phyloP scores from a whole-genome alignment of 2,888 invertebrate species.

The Euclidia mi region DNA sequence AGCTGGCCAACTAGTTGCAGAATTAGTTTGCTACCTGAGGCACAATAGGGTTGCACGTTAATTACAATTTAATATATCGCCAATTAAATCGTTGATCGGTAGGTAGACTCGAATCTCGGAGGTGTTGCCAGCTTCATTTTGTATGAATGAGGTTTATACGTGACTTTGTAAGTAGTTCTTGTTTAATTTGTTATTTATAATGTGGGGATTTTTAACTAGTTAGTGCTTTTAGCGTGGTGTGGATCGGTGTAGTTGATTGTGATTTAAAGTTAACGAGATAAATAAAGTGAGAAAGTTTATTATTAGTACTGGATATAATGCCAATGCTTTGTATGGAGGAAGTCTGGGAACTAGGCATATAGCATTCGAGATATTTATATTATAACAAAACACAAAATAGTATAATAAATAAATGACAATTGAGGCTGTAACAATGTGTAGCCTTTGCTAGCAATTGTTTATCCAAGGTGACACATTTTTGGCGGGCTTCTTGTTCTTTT shows the following conservation, averaged over 20 bases:
- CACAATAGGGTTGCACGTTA: constrained; percentile 76
- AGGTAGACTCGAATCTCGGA: constrained; percentile 70
- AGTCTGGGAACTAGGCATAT: no score
- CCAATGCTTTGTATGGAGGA: neutral
- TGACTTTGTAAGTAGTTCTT: constrained; percentile 23
- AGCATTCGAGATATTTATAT: no score
- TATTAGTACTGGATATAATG: no score
- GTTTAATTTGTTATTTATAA: constrained; percentile 24
- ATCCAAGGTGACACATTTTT: neutral
- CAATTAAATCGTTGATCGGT: constrained; percentile 86
- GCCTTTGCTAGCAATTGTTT: neutral
- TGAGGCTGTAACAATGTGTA: no score
- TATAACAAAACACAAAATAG: no score
- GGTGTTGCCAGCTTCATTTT: constrained; percentile 53
- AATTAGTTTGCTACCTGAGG: constrained; percentile 59
- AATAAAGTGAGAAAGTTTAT: no score
- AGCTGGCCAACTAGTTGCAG: constrained; percentile 58
- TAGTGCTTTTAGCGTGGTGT: neutral
- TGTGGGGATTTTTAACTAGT: constrained; percentile 15
- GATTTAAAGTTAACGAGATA: neutral
- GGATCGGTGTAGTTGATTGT: neutral
- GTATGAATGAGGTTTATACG: constrained; percentile 37
- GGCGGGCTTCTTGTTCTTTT: neutral
- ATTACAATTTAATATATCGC: constrained; percentile 89
- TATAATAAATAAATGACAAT: no score